Evolutionary conservation across 2,888 invertebrate species (phyloP).

Genomic region (Cremastobaeus sp.): DNA sequence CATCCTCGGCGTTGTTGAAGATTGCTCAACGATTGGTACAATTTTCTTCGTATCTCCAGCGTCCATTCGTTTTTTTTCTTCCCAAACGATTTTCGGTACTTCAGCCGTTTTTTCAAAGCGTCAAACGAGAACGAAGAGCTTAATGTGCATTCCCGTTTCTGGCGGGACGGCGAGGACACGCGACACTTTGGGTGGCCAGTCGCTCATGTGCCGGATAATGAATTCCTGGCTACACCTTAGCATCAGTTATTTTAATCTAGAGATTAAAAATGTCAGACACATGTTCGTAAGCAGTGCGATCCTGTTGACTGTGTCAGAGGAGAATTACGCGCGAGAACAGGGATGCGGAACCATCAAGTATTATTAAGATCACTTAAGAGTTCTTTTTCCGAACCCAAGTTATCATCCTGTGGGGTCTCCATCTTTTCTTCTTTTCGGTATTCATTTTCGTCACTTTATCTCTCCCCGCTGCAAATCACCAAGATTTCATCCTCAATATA

Average conservation of each 20-base stretch:
- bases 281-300: slow-evolving; percentile 69
- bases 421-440: slow-evolving; percentile 8
- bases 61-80: slow-evolving; percentile 24
- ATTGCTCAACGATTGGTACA: slow-evolving; percentile 38
- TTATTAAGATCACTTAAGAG: slow-evolving; percentile 49
- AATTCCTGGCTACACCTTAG: slow-evolving; percentile 71
- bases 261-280: slow-evolving; percentile 78
- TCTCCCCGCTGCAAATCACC: no score
- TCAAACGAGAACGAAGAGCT: slow-evolving; percentile 40
- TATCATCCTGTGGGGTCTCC: slow-evolving; percentile 50
- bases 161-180: slow-evolving; percentile 63
- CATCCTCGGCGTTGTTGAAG: slow-evolving; percentile 24
- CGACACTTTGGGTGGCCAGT: slow-evolving; percentile 74
- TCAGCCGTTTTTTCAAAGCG: slow-evolving; percentile 2
- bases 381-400: slow-evolving; percentile 27
- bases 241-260: slow-evolving; percentile 76
- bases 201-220: slow-evolving; percentile 70
- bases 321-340: slow-evolving; percentile 68
- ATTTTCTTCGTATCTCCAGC: slow-evolving; percentile 13
- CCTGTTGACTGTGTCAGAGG: slow-evolving; percentile 60
- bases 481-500: no score
- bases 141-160: slow-evolving; percentile 43
- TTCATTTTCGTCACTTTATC: slow-evolving; percentile 29
- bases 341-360: slow-evolving; percentile 60
- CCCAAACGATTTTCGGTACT: slow-evolving; percentile 4